Evolutionary conservation across 2,113 vertebrate species (phyloP).

Genomic region (Marmota monax): DNA sequence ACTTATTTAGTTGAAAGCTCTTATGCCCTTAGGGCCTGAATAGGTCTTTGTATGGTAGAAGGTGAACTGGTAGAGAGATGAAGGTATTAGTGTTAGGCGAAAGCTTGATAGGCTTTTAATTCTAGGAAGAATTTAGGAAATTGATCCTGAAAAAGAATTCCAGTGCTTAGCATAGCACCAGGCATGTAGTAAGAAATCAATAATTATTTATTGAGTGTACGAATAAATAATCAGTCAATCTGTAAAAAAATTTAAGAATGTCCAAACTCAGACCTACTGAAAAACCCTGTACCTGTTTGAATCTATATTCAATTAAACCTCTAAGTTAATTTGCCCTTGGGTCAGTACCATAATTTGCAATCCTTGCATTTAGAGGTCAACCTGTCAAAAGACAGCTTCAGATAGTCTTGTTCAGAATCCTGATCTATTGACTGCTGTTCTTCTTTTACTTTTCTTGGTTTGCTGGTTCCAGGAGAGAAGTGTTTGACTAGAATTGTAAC

Average conservation of each 20-base stretch:
- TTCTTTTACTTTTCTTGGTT: constrained; percentile 60
- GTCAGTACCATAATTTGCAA: constrained; percentile 5
- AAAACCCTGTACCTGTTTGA: constrained; percentile 64
- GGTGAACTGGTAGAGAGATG: neutral
- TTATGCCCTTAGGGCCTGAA: neutral
- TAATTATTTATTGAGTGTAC: constrained; percentile 38
- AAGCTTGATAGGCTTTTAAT: constrained; percentile 54
- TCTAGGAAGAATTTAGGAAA: constrained; percentile 41
- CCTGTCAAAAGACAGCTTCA: constrained; percentile 49
- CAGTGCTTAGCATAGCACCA: constrained; percentile 10
- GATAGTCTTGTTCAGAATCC: constrained; percentile 60
- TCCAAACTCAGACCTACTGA: neutral
- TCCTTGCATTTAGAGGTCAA: constrained; percentile 64
- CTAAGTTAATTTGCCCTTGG: constrained; percentile 44
- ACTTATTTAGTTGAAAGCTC: constrained; percentile 61
- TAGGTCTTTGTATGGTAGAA: constrained; percentile 52
- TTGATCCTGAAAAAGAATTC: constrained; percentile 32
- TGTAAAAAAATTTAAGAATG: constrained; percentile 38
- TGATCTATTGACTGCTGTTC: constrained; percentile 46
- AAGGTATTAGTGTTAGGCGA: neutral
- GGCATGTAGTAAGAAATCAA: constrained; percentile 4
- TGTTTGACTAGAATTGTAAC: constrained; percentile 73
- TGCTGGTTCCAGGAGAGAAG: constrained; percentile 68
- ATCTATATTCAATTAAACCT: constrained; percentile 5
- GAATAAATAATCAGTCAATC: neutral